Conservation (phyloP, 2,113 vertebrate species). For the Oreocharis arfaki region DNA sequence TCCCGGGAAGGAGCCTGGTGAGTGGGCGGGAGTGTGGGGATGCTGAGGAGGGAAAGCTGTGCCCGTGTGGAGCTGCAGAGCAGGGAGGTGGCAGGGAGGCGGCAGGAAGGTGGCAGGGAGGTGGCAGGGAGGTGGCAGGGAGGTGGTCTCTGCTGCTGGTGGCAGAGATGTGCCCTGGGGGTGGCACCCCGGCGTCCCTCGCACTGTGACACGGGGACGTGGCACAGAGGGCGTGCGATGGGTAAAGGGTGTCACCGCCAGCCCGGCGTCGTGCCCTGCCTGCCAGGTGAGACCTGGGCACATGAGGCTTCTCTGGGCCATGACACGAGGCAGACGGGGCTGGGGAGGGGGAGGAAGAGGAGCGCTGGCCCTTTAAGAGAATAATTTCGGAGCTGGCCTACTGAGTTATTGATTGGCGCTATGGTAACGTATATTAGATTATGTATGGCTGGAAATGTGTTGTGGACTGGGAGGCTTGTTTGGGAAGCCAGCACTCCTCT, state of each 20-base stretch:
- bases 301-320: not conserved
- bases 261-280: accelerated
- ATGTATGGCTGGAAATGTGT: slow-evolving; percentile 71
- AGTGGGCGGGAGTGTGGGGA: no score
- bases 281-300: not conserved
- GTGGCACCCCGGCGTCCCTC: accelerated
- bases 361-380: slow-evolving; percentile 72
- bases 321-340: not conserved
- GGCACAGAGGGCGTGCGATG: accelerated
- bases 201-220: accelerated
- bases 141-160: accelerated
- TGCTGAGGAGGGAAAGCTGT: not conserved
- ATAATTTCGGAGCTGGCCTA: slow-evolving; percentile 63
- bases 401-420: slow-evolving; percentile 75
- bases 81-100: not conserved
- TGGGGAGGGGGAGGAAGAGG: not conserved
- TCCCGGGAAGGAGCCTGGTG: no score
- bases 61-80: accelerated
- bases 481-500: slow-evolving; percentile 58
- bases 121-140: not conserved
- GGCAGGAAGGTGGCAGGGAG: no score
- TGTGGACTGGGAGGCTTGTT: slow-evolving; percentile 55
- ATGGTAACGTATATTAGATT: slow-evolving; percentile 82
- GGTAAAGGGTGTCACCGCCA: not conserved
- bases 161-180: not conserved